Base-by-base conservation (phyloP, 1,140 invertebrate species). In the Macrocentrus cingulum region DNA sequence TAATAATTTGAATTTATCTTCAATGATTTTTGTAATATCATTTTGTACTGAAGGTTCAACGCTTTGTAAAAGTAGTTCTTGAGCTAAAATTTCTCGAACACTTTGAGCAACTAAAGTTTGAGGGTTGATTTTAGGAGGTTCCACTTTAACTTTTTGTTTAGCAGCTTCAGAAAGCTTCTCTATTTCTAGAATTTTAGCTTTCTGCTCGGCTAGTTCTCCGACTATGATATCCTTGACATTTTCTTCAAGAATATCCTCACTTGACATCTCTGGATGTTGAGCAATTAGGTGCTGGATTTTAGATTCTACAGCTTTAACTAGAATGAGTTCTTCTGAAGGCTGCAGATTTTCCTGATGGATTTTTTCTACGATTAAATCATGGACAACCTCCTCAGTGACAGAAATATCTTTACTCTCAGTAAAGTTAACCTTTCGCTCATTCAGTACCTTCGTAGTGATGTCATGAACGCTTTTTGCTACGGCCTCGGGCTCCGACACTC, bases 1-100 rank as follows among this genome's bases (percentile, higher is more conserved):
- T 29, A 49, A 49, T 9, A 8, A 16, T 16, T 32, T 2, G 2
- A 34, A 60, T 19, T 60, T 48, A 2, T 52, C 34, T 57, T 64
- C 55, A 45, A 54, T 56, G 1, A 37, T 62, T 20, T 63, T 59
- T 1, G 53, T 9, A 0, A 68, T 48, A 49, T 61, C 61, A 9
- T 53, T 32, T 42, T 63, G 49, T 18, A 53, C 37, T 20, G 56
- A 41, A n/a, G 32, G 59, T 13, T 57, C 51, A 11, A 20, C 54
- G 25, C 20, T 7, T 13, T 13, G 34, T 5, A 7, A 23, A 13
- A 63, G 20, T 23, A 59, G 32, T 11, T 63, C 37, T 11, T 39
- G 2, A 11, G 53, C 50, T 6, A 68, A 41, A 2, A 29, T 29
- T 64, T 49, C n/a, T 64, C 55, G 2, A 44, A 37, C 4, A 45